These are phyloP conservation scores for Peromyscus aztecus DNA, from an alignment of 2,797 vertebrate species.

Conservation along the genomic window DNA sequence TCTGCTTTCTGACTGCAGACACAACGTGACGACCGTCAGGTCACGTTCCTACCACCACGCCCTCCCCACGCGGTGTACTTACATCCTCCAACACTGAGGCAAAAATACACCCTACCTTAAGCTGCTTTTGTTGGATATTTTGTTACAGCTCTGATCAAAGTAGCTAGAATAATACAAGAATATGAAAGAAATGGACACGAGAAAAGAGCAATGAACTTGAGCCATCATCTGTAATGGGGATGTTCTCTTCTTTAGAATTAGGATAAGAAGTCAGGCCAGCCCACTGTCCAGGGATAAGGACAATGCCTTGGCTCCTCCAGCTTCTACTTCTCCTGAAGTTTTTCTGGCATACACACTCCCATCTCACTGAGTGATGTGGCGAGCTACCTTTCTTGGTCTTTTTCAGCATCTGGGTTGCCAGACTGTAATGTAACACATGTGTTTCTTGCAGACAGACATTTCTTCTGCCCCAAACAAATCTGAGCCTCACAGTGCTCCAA, in stretches of 20 bases:
- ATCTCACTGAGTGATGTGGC: constrained; percentile 66
- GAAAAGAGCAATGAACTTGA: not conserved
- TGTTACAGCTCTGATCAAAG: not conserved
- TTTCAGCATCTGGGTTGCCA: constrained; percentile 76
- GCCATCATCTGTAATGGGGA: not conserved
- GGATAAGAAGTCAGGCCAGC: constrained; percentile 5
- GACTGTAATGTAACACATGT: constrained; percentile 83
- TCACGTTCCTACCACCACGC: too few species aligned
- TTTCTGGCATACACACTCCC: constrained; percentile 51
- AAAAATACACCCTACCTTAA: not conserved
- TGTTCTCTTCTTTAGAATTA: constrained; percentile 28
- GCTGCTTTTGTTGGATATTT: too few species aligned
- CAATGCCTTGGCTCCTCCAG: not conserved
- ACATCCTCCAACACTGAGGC: not conserved
- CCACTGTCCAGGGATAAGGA: not conserved
- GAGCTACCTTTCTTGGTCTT: constrained; percentile 75
- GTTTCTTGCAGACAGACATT: constrained; percentile 78
- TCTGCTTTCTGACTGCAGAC: not conserved
- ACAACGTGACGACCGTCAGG: fast-evolving
- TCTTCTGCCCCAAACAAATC: constrained; percentile 79
- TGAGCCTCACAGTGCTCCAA: constrained; percentile 77
- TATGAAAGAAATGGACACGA: constrained; percentile 10
- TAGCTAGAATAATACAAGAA: not conserved
- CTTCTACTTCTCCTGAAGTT: constrained; percentile 53
- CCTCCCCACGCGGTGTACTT: not conserved